Percentiles rank a stretch among this genome's conserved stretches.
These are phyloP conservation scores for Aegotheles bennettii DNA, from an alignment of 2,113 vertebrate genomes.

Conservation along the genomic window DNA sequence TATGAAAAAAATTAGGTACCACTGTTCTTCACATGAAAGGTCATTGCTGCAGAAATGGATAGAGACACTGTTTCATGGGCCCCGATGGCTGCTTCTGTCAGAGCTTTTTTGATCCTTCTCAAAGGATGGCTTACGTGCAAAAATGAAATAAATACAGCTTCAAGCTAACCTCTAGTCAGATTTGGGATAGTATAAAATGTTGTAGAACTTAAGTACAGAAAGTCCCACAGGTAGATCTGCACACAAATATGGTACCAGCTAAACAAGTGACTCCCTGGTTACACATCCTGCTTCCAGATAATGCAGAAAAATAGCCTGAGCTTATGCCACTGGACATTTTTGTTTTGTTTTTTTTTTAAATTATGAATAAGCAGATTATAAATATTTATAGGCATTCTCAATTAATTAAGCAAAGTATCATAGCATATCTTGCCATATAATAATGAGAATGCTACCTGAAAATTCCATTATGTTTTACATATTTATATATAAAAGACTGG, in stretches of 20 bases:
- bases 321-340: neutral
- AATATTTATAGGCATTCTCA: neutral
- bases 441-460: neutral
- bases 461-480: neutral
- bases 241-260: neutral
- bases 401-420: neutral
- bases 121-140: neutral
- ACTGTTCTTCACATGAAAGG: neutral
- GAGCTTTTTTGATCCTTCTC: neutral
- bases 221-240: neutral
- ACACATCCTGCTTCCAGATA: neutral
- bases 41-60: neutral
- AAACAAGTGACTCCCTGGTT: neutral
- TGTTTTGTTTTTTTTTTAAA: no score
- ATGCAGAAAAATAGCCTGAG: neutral
- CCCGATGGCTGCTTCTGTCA: neutral
- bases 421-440: neutral
- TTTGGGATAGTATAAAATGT: neutral
- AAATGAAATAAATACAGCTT: neutral
- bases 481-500: neutral
- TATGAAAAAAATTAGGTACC: neutral
- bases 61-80: neutral
- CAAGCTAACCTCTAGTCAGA: neutral
- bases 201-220: neutral
- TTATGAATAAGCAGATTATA: neutral